Evolutionary conservation across 2,797 vertebrate genomes (phyloP), one percentile per base, ranked within the genome.

Genomic region (Spinibarbus caldwelli): DNA sequence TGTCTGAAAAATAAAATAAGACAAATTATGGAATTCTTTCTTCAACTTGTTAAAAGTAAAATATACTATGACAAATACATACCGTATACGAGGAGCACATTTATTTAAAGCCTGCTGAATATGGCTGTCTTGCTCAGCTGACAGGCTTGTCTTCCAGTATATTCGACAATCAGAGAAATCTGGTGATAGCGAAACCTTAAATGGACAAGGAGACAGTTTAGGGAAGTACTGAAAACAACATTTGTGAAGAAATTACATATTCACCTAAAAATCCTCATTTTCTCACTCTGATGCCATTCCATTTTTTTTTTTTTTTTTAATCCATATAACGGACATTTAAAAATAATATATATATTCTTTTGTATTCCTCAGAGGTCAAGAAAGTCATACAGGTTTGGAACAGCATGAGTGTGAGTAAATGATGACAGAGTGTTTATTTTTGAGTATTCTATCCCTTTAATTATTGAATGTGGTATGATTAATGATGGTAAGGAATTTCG

Each of bases 91-190:
- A 0, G 93, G 89, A 4, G 95, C 93, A 0, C 90, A 94, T 84
- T 85, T 95, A 86, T 14, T 90, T 78, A 97, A 91, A 4, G 90
- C 4, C 0, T 89, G 90, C 64, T 95, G 93, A 12, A 93, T 80
- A 0, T 87, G 87, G 12, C 83, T 17, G 6, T 96, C 94, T 52
- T 89, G 85, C 29, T 94, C 92, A 0, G 0, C 1, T 0, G 89
- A 91, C 2, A 93, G 83, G 38, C 89, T 89, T 0, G 93, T 91
- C 87, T 91, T 95, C 97, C 97, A 97, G 88, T 96, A 97, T 5
- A 96, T 91, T 4, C 95, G 95, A 87, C 96, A 97, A 0, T 88
- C 90, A 6, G 96, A 96, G 78, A 95, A 96, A 89, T 95, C 95
- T 45, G 92, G 86, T 4, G 95, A 87, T 86, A 97, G 78, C 19